Base-by-base conservation (phyloP, 1,140 invertebrate genomes). In the Scaptomyza graminum region DNA sequence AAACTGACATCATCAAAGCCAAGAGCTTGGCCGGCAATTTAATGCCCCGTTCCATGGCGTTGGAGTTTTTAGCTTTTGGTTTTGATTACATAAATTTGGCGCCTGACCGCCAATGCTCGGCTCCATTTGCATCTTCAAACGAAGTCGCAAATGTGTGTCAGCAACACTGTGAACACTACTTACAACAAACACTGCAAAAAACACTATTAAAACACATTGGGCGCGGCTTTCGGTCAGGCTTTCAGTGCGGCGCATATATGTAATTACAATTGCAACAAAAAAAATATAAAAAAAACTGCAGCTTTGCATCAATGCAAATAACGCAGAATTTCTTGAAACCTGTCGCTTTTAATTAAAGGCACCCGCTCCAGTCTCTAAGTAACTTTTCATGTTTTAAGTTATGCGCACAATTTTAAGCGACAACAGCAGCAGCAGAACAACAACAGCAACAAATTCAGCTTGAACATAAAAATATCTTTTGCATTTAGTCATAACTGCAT, bases 281-380 rank as follows among this genome's bases (percentile, higher is more conserved):
- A 5, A 3, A 84, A 28, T 31, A 46, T 1, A 31, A 31, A 31
- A 31, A 31, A 31, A 34, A 34, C 47, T 18, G 61, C 59, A 56
- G 49, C 52, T 34, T 34, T 41, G 74, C 79, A 82, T 82, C 79
- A 83, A 82, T 71, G 79, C 79, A 82, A 83, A 79, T 76, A 82
- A 79, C 60, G 52, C 65, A 63, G 73, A 75, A 75, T 72, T 25
- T 66, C 25, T 61, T 65, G 68, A 89, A 83, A 88, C 83, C 83
- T 88, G 83, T 88, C 83, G 83, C 83, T 83, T 88, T 88, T 89
- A 89, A 88, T 88, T 88, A 88, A 89, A 88, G 79, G 78, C 82
- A 68, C 68, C 74, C 49, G 9, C 22, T 34, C 31, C 31, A 34
- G 68, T 69, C 73, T 83, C 75, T 87, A 88, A 88, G 83, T 88